phyloP scores from a whole-genome alignment of 1,140 invertebrate species.

The Drosophila paulistorum region DNA sequence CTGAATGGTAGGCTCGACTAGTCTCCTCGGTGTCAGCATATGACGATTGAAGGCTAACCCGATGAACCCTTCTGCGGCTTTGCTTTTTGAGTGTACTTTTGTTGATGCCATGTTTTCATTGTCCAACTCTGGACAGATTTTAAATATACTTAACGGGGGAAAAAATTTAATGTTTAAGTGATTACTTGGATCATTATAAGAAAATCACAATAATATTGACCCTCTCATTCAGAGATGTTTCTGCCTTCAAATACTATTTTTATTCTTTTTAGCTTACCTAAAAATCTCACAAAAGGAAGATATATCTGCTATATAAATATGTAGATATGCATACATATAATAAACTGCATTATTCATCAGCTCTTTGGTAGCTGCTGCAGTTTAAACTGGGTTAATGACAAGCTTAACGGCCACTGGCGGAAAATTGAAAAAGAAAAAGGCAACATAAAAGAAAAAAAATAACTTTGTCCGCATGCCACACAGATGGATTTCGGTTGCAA shows the following conservation, averaged over 20 bases:
- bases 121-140: too few species aligned
- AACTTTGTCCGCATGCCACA: constrained; percentile 35
- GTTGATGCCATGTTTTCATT: too few species aligned
- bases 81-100: too few species aligned
- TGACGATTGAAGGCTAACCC: too few species aligned
- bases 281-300: constrained; percentile 67
- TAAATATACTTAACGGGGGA: too few species aligned
- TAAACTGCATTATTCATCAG: constrained; percentile 32
- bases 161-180: too few species aligned
- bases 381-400: constrained; percentile 80
- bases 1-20: too few species aligned
- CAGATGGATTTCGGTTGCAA: constrained; percentile 45
- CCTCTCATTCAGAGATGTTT: too few species aligned
- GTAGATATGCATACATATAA: constrained; percentile 27
- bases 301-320: constrained; percentile 19
- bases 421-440: constrained; percentile 62
- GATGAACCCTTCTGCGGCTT: too few species aligned
- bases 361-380: constrained; percentile 34
- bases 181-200: too few species aligned
- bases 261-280: constrained; percentile 46
- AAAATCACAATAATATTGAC: too few species aligned
- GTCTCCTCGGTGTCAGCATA: too few species aligned
- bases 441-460: constrained; percentile 44
- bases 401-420: constrained; percentile 71
- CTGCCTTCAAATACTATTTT: background rate